phyloP scores from a whole-genome alignment of 2,113 vertebrate genomes.

The Drymodes brunneopygia region DNA sequence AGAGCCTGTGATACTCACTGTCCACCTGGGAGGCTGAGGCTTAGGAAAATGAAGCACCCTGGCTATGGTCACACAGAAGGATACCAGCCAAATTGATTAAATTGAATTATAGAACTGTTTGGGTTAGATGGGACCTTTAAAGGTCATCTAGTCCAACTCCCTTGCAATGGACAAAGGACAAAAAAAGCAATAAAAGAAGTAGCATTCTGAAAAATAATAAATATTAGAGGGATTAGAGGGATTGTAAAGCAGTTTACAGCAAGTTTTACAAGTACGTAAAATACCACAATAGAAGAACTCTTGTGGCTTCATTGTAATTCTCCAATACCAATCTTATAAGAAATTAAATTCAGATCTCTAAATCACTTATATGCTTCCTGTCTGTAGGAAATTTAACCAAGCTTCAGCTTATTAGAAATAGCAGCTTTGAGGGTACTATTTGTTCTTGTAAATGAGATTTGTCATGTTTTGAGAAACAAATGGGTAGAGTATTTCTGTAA shows the following conservation, averaged over 20 bases:
- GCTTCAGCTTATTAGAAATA: background rate
- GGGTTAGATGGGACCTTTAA: background rate
- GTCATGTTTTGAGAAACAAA: background rate
- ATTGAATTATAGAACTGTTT: background rate
- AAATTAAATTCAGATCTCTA: background rate
- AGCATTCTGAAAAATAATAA: background rate
- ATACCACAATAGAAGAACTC: background rate
- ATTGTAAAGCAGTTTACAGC: background rate
- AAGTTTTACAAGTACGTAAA: background rate
- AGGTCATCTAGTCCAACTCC: background rate
- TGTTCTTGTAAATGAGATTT: background rate
- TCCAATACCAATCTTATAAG: background rate
- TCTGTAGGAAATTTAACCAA: background rate
- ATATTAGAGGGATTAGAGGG: background rate
- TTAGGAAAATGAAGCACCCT: background rate
- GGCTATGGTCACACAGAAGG: background rate
- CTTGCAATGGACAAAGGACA: background rate
- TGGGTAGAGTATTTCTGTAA: background rate
- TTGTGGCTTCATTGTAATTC: background rate
- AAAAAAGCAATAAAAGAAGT: background rate
- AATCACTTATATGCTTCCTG: background rate
- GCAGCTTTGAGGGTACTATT: background rate
- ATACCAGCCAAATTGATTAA: background rate
- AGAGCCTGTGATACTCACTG: background rate
- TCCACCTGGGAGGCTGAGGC: fast-evolving